A percentile compares a stretch with the other conserved stretches of the same genome.
These are phyloP conservation scores for Lepidurus arcticus DNA, from an alignment of 1,140 invertebrate species.

Conservation along the genomic window DNA sequence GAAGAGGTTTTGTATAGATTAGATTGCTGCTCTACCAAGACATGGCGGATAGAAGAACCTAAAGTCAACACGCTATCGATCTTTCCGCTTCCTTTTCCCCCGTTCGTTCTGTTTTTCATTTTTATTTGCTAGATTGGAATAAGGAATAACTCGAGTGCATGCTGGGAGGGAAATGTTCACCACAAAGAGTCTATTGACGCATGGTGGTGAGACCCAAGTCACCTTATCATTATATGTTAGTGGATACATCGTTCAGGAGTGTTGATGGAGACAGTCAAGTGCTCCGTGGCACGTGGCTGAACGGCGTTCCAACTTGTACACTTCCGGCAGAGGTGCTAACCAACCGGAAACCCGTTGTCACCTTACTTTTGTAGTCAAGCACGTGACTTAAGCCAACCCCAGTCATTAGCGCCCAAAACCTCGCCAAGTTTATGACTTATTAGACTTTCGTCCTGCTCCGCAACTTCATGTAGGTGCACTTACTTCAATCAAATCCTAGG, in stretches of 20 bases:
- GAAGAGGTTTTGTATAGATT: too few relatives aligned
- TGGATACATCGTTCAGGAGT: not conserved
- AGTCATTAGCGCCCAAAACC: not conserved
- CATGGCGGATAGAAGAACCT: not conserved
- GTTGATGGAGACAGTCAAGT: conserved; percentile 17
- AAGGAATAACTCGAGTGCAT: not conserved
- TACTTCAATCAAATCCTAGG: too few relatives aligned
- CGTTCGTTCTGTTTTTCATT: not conserved
- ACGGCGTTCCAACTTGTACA: conserved; percentile 5
- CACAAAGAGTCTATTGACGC: not conserved
- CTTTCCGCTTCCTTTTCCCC: not conserved
- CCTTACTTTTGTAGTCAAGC: conserved; percentile 11
- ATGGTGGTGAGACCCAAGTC: not conserved
- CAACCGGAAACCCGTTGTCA: conserved; percentile 17
- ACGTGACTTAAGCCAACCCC: not conserved
- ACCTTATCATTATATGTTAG: conserved; percentile 1
- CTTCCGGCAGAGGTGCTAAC: conserved; percentile 7
- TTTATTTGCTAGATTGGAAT: not conserved
- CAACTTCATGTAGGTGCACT: too few relatives aligned
- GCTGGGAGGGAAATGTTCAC: not conserved
- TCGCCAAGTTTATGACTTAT: too few relatives aligned
- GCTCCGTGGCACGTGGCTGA: conserved; percentile 3
- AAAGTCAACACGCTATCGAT: not conserved
- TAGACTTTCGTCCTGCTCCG: too few relatives aligned
- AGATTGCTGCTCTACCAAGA: too few relatives aligned